These are phyloP conservation scores for Podarcis raffonei DNA, from an alignment of 2,113 vertebrate species.

Conservation along the genomic window DNA sequence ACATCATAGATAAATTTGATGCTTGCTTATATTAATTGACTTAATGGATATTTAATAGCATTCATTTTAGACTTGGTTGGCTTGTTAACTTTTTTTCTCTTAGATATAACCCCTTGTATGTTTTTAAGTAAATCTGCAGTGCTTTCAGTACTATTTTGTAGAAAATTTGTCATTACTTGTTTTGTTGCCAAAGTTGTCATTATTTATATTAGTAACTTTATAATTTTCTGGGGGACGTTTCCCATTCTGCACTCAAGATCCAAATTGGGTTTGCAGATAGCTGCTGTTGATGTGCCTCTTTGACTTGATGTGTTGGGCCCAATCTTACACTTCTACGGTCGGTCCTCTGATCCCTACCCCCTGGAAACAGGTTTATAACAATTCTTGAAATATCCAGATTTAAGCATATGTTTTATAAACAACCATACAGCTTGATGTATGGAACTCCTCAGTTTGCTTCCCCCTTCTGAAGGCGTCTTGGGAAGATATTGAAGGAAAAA, in stretches of 20 bases:
- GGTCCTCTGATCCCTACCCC: background rate
- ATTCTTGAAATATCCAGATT: background rate
- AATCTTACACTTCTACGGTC: background rate
- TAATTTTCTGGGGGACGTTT: background rate
- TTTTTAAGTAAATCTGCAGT: background rate
- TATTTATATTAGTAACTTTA: background rate
- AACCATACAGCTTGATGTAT: background rate
- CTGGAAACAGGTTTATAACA: background rate
- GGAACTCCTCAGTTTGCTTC: background rate
- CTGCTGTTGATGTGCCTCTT: background rate
- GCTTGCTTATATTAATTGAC: background rate
- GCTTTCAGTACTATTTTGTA: background rate
- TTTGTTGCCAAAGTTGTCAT: background rate
- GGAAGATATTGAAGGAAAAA: background rate
- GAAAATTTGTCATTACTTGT: background rate
- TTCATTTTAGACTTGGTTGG: slow-evolving; percentile 30
- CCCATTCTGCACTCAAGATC: background rate
- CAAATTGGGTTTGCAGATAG: background rate
- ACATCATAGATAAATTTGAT: background rate
- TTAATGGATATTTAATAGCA: background rate
- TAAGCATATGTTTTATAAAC: background rate
- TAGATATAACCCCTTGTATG: no score
- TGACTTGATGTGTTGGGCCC: background rate
- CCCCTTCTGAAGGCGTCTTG: background rate
- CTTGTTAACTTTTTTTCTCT: rapidly evolving